phyloP scores from a whole-genome alignment of 2,113 vertebrate genomes.

The Prionailurus viverrinus region DNA sequence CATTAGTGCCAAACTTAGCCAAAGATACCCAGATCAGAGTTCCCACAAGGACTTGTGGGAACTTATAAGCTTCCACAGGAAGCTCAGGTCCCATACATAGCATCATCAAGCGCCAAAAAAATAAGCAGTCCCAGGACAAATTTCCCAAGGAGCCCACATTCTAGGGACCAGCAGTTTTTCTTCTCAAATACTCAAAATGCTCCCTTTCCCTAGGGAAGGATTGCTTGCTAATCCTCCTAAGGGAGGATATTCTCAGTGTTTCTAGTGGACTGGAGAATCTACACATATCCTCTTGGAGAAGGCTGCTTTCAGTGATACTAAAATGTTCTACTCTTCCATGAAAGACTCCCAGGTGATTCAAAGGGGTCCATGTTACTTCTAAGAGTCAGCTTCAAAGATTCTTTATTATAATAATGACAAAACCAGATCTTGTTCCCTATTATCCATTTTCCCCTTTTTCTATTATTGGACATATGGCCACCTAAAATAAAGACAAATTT shows the following conservation, averaged over 20 bases:
- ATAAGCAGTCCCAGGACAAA: neutral
- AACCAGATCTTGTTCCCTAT: neutral
- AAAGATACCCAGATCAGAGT: neutral
- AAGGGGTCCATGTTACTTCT: neutral
- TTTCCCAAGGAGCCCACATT: neutral
- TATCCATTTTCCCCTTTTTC: neutral
- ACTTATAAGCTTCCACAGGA: too few relatives aligned
- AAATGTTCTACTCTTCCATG: neutral
- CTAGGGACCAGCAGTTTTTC: neutral
- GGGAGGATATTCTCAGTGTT: neutral
- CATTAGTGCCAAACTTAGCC: neutral
- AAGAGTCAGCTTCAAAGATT: slow-evolving; percentile 41
- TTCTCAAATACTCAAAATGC: neutral
- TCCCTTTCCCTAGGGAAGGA: neutral
- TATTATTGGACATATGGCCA: neutral
- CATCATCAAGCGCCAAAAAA: neutral
- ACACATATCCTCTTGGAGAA: neutral
- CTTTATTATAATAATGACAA: neutral
- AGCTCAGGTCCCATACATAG: neutral
- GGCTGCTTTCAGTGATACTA: neutral
- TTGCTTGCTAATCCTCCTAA: neutral
- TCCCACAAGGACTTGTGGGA: neutral
- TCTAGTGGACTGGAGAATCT: neutral
- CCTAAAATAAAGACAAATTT: neutral
- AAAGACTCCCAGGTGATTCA: neutral